Evolutionary conservation across 2,797 vertebrate genomes (phyloP).

Genomic region (Sebastolobus altivelis): DNA sequence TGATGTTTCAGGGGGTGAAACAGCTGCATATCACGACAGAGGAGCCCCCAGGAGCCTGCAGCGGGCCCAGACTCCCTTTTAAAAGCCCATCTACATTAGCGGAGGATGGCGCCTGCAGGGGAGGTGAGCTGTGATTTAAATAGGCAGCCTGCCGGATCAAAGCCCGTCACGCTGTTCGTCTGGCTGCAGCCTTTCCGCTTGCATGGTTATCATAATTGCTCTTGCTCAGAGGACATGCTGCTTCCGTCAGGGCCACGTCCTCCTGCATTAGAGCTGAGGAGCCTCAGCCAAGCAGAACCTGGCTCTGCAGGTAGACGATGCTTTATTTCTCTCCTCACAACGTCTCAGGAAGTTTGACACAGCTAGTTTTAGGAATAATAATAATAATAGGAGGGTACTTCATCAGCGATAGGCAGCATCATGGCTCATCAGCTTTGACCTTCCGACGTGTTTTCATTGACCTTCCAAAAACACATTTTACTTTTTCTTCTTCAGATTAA

Average conservation of each 20-base stretch:
- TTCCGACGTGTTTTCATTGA: slow-evolving; percentile 15
- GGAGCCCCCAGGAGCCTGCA: slow-evolving; percentile 25
- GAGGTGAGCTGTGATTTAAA: slow-evolving; percentile 76
- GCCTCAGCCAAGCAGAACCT: slow-evolving; percentile 46
- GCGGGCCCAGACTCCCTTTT: slow-evolving; percentile 1
- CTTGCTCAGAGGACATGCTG: slow-evolving; percentile 77
- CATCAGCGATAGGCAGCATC: slow-evolving; percentile 2
- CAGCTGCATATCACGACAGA: slow-evolving; percentile 33
- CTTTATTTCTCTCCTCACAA: slow-evolving; percentile 20
- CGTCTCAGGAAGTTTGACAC: slow-evolving; percentile 27
- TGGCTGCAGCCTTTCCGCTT: slow-evolving; percentile 74
- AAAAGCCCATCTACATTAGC: slow-evolving; percentile 40
- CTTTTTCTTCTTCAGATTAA: not conserved
- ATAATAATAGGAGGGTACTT: not conserved
- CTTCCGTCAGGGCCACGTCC: slow-evolving; percentile 73
- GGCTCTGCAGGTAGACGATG: slow-evolving; percentile 41
- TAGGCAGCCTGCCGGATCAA: slow-evolving; percentile 74
- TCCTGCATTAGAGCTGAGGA: slow-evolving; percentile 65
- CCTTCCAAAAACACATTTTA: slow-evolving; percentile 4
- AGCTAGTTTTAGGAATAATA: slow-evolving; percentile 13
- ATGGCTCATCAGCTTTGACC: slow-evolving; percentile 9
- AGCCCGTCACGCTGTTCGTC: slow-evolving; percentile 63
- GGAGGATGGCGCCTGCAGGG: slow-evolving; percentile 44
- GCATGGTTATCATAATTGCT: slow-evolving; percentile 80
- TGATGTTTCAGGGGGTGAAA: slow-evolving; percentile 17